Percentiles rank a stretch among this genome's conserved stretches.
phyloP scores from a whole-genome alignment of 1,140 invertebrate species.

The Asbolus verrucosus region DNA sequence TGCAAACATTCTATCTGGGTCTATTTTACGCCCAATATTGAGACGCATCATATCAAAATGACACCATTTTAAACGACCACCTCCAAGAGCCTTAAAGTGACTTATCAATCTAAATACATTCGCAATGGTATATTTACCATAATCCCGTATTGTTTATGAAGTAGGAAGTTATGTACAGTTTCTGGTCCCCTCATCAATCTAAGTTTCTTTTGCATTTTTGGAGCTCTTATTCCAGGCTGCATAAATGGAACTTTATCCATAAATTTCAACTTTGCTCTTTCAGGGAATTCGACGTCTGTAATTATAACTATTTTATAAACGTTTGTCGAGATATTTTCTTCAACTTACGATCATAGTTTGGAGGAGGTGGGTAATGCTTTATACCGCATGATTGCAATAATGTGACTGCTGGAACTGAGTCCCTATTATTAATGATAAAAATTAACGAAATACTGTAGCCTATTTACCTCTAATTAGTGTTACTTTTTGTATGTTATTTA shows the following conservation, averaged over 20 bases:
- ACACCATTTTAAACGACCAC: constrained; percentile 81
- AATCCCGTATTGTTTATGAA: constrained; percentile 93
- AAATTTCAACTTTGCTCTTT: constrained; percentile 75
- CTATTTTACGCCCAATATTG: constrained; percentile 80
- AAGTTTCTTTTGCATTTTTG: constrained; percentile 86
- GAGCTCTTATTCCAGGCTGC: constrained; percentile 74
- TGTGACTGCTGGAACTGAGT: constrained; percentile 53
- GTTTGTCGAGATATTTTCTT: constrained; percentile 29
- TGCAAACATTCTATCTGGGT: constrained; percentile 88
- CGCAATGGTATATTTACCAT: constrained; percentile 69
- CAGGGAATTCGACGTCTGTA: constrained; percentile 81
- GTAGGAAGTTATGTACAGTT: constrained; percentile 82
- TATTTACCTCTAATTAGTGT: constrained; percentile 7
- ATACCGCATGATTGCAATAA: constrained; percentile 67
- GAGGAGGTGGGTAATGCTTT: constrained; percentile 73
- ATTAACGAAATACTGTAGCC: no score
- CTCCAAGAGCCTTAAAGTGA: constrained; percentile 77
- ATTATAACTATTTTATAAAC: constrained; percentile 39
- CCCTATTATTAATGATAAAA: background rate
- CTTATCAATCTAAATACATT: background rate
- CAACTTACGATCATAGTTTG: constrained; percentile 71
- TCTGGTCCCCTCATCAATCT: constrained; percentile 92
- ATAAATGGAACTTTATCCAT: constrained; percentile 80
- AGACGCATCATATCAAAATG: constrained; percentile 93
- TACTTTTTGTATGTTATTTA: constrained; percentile 45